These are phyloP conservation scores for Clarias batrachus DNA, from an alignment of 2,113 vertebrate species.

Conservation along the genomic window DNA sequence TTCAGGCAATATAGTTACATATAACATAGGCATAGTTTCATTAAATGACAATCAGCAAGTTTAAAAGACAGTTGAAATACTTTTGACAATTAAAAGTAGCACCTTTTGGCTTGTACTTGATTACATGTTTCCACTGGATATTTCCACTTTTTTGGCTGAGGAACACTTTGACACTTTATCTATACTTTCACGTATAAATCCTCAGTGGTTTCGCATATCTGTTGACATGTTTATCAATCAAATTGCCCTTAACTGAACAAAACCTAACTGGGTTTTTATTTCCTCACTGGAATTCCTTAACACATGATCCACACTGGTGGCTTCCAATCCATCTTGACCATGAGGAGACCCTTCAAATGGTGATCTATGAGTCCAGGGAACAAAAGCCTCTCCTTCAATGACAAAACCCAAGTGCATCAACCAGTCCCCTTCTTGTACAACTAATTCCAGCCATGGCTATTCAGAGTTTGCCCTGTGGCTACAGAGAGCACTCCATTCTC, in stretches of 20 bases:
- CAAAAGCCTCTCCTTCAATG: conserved; percentile 75
- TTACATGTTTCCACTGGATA: neutral
- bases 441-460: conserved; percentile 76
- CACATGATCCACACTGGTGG: conserved; percentile 31
- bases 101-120: neutral
- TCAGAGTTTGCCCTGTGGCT: conserved; percentile 80
- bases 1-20: neutral
- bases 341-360: conserved; percentile 60
- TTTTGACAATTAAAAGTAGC: neutral
- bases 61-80: neutral
- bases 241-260: conserved; percentile 49
- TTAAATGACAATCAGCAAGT: neutral
- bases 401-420: conserved; percentile 74
- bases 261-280: conserved; percentile 47
- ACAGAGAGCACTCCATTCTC: conserved; percentile 71
- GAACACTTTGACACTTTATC: neutral
- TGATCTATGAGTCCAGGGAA: conserved; percentile 70
- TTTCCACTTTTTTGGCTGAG: neutral
- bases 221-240: conserved; percentile 14
- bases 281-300: conserved; percentile 46
- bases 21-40: neutral
- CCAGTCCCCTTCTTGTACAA: conserved; percentile 70
- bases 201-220: neutral
- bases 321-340: conserved; percentile 67
- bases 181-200: neutral